These are phyloP conservation scores for Limulus polyphemus DNA, from an alignment of 2,888 invertebrate genomes.

Conservation along the genomic window DNA sequence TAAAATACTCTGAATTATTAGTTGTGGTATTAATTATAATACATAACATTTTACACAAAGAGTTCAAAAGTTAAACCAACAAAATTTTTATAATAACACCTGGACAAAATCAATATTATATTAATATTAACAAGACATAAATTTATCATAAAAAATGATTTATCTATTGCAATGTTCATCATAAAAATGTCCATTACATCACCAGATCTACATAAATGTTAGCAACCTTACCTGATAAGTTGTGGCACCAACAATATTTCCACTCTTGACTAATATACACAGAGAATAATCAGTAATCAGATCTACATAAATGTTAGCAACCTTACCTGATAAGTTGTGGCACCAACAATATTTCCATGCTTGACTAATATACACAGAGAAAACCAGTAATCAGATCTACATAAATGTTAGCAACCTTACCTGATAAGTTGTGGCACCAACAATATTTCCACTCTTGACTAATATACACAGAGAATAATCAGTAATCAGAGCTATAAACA, in stretches of 20 bases:
- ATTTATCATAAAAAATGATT: no score
- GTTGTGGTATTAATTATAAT: no score
- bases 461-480: slow-evolving; percentile 69
- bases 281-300: slow-evolving; percentile 67
- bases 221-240: slow-evolving; percentile 51
- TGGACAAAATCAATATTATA: no score
- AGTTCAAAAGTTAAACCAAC: no score
- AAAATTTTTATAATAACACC: no score
- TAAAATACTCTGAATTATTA: no score
- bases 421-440: slow-evolving; percentile 63
- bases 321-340: slow-evolving; percentile 57
- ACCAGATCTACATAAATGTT: neutral
- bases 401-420: slow-evolving; percentile 33
- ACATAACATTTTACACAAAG: no score
- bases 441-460: slow-evolving; percentile 59
- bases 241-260: slow-evolving; percentile 60
- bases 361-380: slow-evolving; percentile 57
- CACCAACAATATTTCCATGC: slow-evolving; percentile 59
- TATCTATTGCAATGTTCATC: no score
- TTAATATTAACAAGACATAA: no score
- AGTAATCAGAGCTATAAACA: slow-evolving; percentile 58
- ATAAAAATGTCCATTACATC: no score
- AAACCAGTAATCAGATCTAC: no score
- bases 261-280: slow-evolving; percentile 60
- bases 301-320: slow-evolving; percentile 43